Evolutionary conservation across 64 coral and sea anemone species (phyloP).

Genomic region (Dendronephthya gigantea): DNA sequence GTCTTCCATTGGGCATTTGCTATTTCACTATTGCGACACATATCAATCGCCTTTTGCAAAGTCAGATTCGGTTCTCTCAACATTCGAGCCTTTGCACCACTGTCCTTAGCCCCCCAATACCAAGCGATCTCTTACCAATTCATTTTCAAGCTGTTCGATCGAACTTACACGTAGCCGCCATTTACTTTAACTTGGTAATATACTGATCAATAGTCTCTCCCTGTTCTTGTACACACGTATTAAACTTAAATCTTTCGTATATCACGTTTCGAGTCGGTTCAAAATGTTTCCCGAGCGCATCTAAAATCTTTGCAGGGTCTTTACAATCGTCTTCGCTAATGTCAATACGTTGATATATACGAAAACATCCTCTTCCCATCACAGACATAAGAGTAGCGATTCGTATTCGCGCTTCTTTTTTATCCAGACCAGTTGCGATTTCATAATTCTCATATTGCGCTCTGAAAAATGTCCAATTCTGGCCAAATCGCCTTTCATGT

Average conservation of each 20-base stretch:
- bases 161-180: conserved; percentile 44
- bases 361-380: conserved; percentile 30
- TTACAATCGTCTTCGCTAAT: conserved; percentile 7
- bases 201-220: conserved; percentile 42
- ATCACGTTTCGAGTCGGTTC: conserved; percentile 37
- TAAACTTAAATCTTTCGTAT: conserved; percentile 37
- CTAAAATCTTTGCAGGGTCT: conserved; percentile 18
- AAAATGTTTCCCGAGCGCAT: conserved; percentile 29
- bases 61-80: conserved; percentile 28
- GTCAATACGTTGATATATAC: conserved; percentile 24
- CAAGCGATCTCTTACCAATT: conserved; percentile 23
- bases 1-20: conserved; percentile 18
- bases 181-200: conserved; percentile 26
- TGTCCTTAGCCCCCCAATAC: conserved; percentile 26
- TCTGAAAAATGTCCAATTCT: conserved; percentile 13
- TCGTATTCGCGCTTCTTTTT: conserved; percentile 19
- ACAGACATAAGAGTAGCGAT: conserved; percentile 18
- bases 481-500: background rate
- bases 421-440: conserved; percentile 28
- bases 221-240: conserved; percentile 29
- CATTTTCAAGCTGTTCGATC: conserved; percentile 33
- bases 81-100: conserved; percentile 15
- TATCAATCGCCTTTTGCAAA: conserved; percentile 22
- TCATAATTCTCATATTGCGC: conserved; percentile 33
- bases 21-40: conserved; percentile 31